Evolutionary conservation across 35 echinoderm and acorn worm genomes (phyloP).

Genomic region (Acanthaster planci): DNA sequence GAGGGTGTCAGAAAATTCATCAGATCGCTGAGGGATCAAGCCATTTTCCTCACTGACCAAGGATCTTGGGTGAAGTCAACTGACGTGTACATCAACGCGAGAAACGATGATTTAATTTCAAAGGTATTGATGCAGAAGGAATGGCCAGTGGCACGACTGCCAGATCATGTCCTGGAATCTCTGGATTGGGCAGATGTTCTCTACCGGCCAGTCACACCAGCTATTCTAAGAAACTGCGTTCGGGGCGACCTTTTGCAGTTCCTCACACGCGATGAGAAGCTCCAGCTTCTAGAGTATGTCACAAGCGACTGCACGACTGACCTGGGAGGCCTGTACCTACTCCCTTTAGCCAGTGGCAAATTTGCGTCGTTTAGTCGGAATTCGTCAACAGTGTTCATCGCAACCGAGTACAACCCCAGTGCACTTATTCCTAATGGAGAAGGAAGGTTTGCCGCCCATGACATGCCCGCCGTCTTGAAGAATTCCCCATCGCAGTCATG

Average conservation of each 20-base stretch:
- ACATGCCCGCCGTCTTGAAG: background rate
- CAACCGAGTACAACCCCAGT: background rate
- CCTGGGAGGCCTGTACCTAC: slow-evolving; percentile 26
- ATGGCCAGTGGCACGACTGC: slow-evolving; percentile 8
- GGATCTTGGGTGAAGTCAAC: slow-evolving; percentile 39
- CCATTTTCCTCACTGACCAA: slow-evolving; percentile 29
- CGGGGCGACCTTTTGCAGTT: slow-evolving; percentile 7
- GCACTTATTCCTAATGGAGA: slow-evolving; percentile 4
- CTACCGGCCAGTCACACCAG: slow-evolving; percentile 36
- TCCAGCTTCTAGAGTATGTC: slow-evolving; percentile 50
- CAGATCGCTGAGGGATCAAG: background rate
- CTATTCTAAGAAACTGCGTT: slow-evolving; percentile 23
- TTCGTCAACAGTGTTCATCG: slow-evolving; percentile 11
- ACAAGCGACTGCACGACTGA: background rate
- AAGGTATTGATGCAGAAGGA: slow-evolving; percentile 23
- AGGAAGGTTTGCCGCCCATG: background rate
- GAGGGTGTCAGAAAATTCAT: background rate
- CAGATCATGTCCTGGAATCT: slow-evolving; percentile 17
- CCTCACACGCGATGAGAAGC: slow-evolving; percentile 40
- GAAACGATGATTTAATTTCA: slow-evolving; percentile 27
- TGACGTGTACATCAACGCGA: slow-evolving; percentile 30
- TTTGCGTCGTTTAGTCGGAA: slow-evolving; percentile 30
- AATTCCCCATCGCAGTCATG: background rate
- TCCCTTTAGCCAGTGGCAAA: slow-evolving; percentile 54
- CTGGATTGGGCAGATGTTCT: background rate